A percentile compares a stretch with the other conserved stretches of the same genome.
Evolutionary conservation across 2,113 vertebrate species (phyloP).

Genomic region (Apteryx mantelli): DNA sequence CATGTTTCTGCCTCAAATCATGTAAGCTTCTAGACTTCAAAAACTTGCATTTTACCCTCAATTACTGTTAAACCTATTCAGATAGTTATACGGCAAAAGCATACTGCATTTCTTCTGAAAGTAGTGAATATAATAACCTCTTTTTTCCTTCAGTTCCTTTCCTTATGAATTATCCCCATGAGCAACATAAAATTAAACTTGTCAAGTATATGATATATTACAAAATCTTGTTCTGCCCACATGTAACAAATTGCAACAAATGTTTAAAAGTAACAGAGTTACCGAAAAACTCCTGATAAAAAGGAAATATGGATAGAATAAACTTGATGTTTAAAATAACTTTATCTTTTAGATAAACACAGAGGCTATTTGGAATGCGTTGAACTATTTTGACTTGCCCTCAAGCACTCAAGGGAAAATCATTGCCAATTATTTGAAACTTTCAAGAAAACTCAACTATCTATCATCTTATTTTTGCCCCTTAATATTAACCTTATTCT

Average conservation of each 20-base stretch:
- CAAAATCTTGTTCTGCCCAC: not conserved
- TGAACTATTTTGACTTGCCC: not conserved
- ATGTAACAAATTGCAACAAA: not conserved
- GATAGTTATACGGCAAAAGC: not conserved
- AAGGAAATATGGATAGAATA: not conserved
- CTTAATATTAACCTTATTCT: not conserved
- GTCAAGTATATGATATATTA: not conserved
- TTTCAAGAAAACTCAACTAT: not conserved
- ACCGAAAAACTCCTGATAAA: not conserved
- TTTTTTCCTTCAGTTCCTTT: not conserved
- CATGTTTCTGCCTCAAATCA: not conserved
- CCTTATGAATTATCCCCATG: not conserved
- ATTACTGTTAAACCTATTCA: not conserved
- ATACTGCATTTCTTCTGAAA: not conserved
- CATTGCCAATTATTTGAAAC: not conserved
- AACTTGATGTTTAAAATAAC: not conserved
- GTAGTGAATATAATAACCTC: not conserved
- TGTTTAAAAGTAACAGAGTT: not conserved
- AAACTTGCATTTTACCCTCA: not conserved
- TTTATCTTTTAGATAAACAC: not conserved
- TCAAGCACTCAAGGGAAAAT: not conserved
- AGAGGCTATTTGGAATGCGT: not conserved
- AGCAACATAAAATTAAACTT: not conserved
- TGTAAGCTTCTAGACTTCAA: not conserved
- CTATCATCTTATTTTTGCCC: not conserved